Evolutionary conservation across 2,113 vertebrate genomes (phyloP).

Genomic region (Panthera uncia): DNA sequence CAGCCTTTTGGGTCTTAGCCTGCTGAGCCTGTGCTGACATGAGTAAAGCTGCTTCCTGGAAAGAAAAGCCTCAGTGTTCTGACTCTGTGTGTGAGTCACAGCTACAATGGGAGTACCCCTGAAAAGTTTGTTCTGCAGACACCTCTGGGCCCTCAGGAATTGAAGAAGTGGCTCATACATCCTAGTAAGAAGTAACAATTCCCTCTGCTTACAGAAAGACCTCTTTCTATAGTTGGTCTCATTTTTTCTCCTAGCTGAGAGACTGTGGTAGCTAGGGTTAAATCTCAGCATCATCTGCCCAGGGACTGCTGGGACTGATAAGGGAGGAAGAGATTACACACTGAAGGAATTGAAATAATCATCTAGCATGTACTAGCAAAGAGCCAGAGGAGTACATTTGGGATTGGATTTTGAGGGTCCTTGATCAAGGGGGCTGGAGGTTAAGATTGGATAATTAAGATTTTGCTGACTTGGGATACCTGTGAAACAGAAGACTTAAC

Average conservation of each 20-base stretch:
- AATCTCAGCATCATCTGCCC: background rate
- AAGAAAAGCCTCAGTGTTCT: no score
- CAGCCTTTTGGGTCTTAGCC: no score
- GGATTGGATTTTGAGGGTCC: conserved; percentile 6
- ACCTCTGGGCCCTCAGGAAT: background rate
- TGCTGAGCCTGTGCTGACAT: no score
- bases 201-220: background rate
- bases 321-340: background rate
- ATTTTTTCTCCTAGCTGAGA: background rate
- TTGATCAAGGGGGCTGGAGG: background rate
- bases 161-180: background rate
- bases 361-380: background rate
- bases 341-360: background rate
- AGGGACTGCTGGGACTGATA: background rate
- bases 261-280: background rate
- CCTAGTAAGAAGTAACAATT: background rate
- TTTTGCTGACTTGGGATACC: background rate
- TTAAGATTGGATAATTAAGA: background rate
- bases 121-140: background rate
- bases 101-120: background rate
- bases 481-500: background rate
- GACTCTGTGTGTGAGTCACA: no score
- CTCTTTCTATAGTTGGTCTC: background rate
- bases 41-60: no score
- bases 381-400: background rate